Base-by-base conservation (phyloP, 2,113 vertebrate genomes). In the Uria aalge region DNA sequence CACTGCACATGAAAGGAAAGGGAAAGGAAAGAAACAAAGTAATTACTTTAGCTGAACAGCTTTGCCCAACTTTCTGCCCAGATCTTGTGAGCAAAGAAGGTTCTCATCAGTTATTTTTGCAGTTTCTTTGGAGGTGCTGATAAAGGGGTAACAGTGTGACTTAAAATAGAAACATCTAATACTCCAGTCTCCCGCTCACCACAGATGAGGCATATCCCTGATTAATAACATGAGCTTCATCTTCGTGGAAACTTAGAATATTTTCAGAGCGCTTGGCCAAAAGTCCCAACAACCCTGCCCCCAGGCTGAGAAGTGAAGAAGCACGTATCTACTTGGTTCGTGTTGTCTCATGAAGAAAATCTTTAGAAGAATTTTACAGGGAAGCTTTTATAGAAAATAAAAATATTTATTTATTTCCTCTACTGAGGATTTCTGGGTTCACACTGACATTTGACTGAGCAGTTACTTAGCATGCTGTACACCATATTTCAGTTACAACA, bases 301-400 rank as follows among this genome's bases (percentile, higher is more conserved):
- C 75, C 47, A 55, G 48, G 56, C 72, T 88, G 43, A 64, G 55
- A 72, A 96, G 50, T 34, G 34, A 85, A 73, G 76, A 57, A 48
- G 66, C 27, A 72, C 66, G 29, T 48, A 57, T 88, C 74, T 59
- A 68, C 30, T 79, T 87, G 24, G 23, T 85, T 64, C 48, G 26
- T 88, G 69, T 13, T 85, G 56, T 64, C 56, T 82, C 34, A 45
- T 43, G 62, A 83, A 90, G 60, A 83, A 95, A 88, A 78, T 32
- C 47, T 71, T 95, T 38, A 67, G n/a, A 97, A 96, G 45, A 95
- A 97, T 85, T 92, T 94, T 96, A 94, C 91, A 95, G 84, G 84
- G 45, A 97, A 95, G 62, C 91, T 91, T 94, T 96, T 55, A 92
- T 73, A 73, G 80, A 95, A 96, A 96, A 92, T 68, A 87, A 75